Evolutionary conservation across 2,113 vertebrate genomes (phyloP), one percentile per base, ranked within the genome.

Genomic region (Phasianus colchicus): DNA sequence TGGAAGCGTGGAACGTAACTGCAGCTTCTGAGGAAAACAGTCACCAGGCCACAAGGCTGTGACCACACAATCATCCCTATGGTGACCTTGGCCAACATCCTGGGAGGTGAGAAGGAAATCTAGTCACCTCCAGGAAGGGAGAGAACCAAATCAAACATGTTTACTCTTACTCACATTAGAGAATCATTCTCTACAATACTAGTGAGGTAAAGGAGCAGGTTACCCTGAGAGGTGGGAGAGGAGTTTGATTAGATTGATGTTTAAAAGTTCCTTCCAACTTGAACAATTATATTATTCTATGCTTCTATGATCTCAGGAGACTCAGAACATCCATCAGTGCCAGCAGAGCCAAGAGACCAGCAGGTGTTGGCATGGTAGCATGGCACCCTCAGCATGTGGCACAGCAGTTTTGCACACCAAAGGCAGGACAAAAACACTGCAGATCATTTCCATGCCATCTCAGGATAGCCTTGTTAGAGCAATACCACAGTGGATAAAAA

Each of bases 61-160:
- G 1, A 34, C 27, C 19, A 64, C 50, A 50, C 3, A 67, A 19
- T 1, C 2, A 38, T 80, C 45, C 38, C 34, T 74, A 78, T 67
- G 52, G n/a, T n/a, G n/a, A n/a, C n/a, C n/a, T n/a, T n/a, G n/a
- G 38, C 71, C 55, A 89, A 16, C 30, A 60, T 42, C 72, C 74
- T 11, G 25, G 42, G 16, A 91, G 50, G 25, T 71, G 29, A 85
- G 42, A 34, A 60, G 21, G 48, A 50, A 70, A 76, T 66, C 22
- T 50, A 93, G 16, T 12, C 70, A 57, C 19, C 52, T 65, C 43
- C 76, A 71, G 66, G 93, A 90, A 32, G 48, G n/a, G 21, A 61
- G 27, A 72, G 83, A 92, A 88, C 22, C 87, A 93, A 83, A 73
- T 6, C 77, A 83, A 89, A 78, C 73, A 40, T 24, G 43, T 92